Base-by-base conservation (phyloP, 2,888 invertebrate species). In the Erebia aethiops region DNA sequence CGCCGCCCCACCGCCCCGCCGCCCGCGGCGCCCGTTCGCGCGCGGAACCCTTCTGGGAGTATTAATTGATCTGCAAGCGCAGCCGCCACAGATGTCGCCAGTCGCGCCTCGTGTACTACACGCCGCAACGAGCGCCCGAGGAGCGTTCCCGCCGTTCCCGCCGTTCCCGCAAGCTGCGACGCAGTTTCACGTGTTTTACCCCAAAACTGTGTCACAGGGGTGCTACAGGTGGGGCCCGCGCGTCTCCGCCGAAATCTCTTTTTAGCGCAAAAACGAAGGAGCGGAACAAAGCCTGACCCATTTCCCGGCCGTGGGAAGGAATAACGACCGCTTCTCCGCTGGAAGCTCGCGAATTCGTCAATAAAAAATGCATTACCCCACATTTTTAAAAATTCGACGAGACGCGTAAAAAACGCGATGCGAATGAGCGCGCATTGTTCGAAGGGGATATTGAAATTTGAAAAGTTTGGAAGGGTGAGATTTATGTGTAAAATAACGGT, bases 361-460 rank as follows among this genome's bases (percentile, higher is more conserved):
- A 90, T 91, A 92, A 92, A 92, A 92, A 93, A 84, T 88, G 91
- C 92, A 93, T 93, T 93, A 93, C 93, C 93, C 92, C 92, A 93
- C 85, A 89, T 92, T 92, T 80, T 80, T 80, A 86, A 91, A 91
- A 89, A 87, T 82, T 82, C 78, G 78, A 80, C 82, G 81, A 82
- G 77, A 21, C 62, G 62, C 79, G 86, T 89, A 86, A 85, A 85
- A 87, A 87, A 84, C 80, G 82, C 86, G 85, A 75, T 69, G 76
- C 76, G 75, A 74, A 75, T 71, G 78, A 84, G 80, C 81, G 80
- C 81, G 82, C 83, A 86, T 91, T 91, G 92, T 91, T 87, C 84
- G 83, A 74, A 72, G 75, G 82, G 84, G 86, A 84, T 89, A 90
- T 79, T 78, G 76, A 79, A 78, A 79, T 79, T 79, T 78, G 73